A percentile compares a stretch with the other conserved stretches of the same genome.
Evolutionary conservation across 2,888 invertebrate species (phyloP).

Genomic region (Hydrotaea diabolus): DNA sequence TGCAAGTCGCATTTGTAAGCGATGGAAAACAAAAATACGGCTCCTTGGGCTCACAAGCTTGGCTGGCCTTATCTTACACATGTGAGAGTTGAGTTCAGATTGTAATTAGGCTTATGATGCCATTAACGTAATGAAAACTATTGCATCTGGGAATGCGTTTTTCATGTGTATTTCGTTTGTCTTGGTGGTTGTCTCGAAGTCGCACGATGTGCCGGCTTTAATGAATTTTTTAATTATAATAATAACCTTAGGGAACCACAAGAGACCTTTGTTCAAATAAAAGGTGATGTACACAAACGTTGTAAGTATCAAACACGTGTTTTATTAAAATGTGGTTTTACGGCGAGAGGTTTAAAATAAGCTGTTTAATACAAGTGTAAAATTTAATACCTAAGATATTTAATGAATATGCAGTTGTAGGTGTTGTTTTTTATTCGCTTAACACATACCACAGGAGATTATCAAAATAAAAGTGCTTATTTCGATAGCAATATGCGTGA

Average conservation of each 20-base stretch:
- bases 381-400: too few species aligned
- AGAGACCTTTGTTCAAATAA: background rate
- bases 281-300: too few species aligned
- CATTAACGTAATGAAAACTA: conserved; percentile 62
- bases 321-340: too few species aligned
- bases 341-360: too few species aligned
- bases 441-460: too few species aligned
- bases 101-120: conserved; percentile 62
- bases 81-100: background rate
- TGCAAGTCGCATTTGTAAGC: background rate
- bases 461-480: too few species aligned
- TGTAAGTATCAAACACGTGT: too few species aligned
- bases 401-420: too few species aligned
- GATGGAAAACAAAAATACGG: background rate
- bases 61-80: background rate
- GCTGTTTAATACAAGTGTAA: too few species aligned
- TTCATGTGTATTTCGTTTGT: background rate
- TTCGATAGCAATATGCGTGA: too few species aligned
- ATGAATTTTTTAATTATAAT: conserved; percentile 61
- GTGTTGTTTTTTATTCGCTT: too few species aligned
- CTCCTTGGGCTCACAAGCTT: background rate
- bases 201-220: conserved; percentile 24
- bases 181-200: background rate
- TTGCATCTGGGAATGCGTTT: conserved; percentile 54
- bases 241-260: conserved; percentile 50